Evolutionary conservation across 2,113 vertebrate genomes (phyloP).

Genomic region (Sus scrofa): T2T-Sscrofa CM000818.6:59467501-59468000

Average conservation of each 20-base stretch:
- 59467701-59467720: background rate
- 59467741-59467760: background rate
- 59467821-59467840: background rate
- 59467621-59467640: rapidly evolving
- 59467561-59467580: rapidly evolving
- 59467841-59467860: background rate
- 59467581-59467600: background rate
- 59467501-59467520: background rate
- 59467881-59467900: background rate
- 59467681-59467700: background rate
- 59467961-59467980: background rate
- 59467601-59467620: background rate
- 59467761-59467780: background rate
- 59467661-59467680: background rate
- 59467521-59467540: background rate
- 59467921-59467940: background rate
- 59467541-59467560: background rate
- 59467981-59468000: background rate
- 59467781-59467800: background rate
- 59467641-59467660: background rate
- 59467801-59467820: background rate
- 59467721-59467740: background rate
- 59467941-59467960: background rate
- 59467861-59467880: background rate
- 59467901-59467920: background rate